phyloP scores from a whole-genome alignment of 1,140 invertebrate genomes.

The Amphibalanus amphitrite region DNA sequence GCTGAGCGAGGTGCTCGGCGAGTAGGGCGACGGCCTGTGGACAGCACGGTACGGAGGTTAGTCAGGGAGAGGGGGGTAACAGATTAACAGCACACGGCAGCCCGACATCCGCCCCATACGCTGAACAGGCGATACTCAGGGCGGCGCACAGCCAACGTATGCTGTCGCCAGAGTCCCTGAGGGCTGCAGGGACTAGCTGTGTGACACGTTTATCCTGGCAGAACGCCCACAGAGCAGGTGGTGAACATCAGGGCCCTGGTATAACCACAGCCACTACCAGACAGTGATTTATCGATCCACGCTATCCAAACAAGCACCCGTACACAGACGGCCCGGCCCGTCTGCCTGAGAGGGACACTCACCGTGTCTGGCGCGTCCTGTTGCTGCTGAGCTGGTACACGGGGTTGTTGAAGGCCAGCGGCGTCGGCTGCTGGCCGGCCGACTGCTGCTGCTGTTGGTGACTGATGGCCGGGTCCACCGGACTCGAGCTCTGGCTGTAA shows the following conservation, averaged over 20 bases:
- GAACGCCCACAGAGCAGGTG: no score
- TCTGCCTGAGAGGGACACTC: not conserved
- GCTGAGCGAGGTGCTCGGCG: slow-evolving; percentile 18
- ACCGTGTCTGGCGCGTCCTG: slow-evolving; percentile 7
- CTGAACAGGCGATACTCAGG: no score
- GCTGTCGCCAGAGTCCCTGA: no score
- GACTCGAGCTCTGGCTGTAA: slow-evolving; percentile 73
- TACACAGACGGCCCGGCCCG: not conserved
- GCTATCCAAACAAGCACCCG: not conserved
- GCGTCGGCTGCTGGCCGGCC: slow-evolving; percentile 28
- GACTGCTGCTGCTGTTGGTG: slow-evolving; percentile 24
- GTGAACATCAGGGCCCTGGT: no score
- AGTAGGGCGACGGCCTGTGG: not conserved
- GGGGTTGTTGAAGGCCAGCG: slow-evolving; percentile 70
- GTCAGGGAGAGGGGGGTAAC: no score
- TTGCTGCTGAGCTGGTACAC: slow-evolving; percentile 38
- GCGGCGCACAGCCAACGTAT: no score
- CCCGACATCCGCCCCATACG: no score
- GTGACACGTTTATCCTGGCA: no score
- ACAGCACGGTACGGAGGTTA: not conserved
- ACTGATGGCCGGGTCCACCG: slow-evolving; percentile 46
- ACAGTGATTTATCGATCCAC: no score
- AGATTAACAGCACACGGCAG: no score
- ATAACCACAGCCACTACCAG: no score
- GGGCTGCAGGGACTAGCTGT: no score